Base-by-base conservation (phyloP, 2,797 vertebrate species). In the Cichlasoma orientale region DNA sequence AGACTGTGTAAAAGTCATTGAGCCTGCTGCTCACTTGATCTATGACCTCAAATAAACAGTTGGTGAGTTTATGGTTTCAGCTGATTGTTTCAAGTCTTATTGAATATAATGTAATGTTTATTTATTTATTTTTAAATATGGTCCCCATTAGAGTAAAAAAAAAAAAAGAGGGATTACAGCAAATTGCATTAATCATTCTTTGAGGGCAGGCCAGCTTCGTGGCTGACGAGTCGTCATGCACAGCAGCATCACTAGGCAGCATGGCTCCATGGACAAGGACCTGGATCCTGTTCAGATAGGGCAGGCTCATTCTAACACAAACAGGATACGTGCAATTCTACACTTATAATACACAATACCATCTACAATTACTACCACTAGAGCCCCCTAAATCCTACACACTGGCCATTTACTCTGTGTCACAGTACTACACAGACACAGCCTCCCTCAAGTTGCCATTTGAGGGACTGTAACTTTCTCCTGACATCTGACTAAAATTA, bases 11-110 rank as follows among this genome's bases (percentile, higher is more conserved):
- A 36, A 36, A 10, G 33, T 36, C 33, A 36, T 36, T 36, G 33
- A 36, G 9, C 33, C 9, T 10, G 9, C 33, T 36, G 8, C 38
- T 66, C 61, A 66, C 23, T 3, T 66, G 38, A 47, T 11, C 38
- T 66, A 27, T 66, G 38, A 47, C 38, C 41, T 23, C 41, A 63
- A 63, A 63, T 27, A 19, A 27, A 66, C 61, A 47, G 38, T 16
- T 47, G 38, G 38, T 66, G 61, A 66, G 61, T 66, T 66, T 66
- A 47, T 27, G 38, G 61, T 66, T 38, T 41, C 61, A 66, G 61
- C 44, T 66, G 38, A 66, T 47, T 66, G 23, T 47, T 66, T 47
- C 38, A 44, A 5, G 5, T 7, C 61, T 66, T 66, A 47, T 23
- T 66, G 59, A 66, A 66, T 47, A 44, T 44, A 41, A 66, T 23